Base-by-base conservation (phyloP, 64 coral and sea anemone genomes). In the Montipora capricornis region DNA sequence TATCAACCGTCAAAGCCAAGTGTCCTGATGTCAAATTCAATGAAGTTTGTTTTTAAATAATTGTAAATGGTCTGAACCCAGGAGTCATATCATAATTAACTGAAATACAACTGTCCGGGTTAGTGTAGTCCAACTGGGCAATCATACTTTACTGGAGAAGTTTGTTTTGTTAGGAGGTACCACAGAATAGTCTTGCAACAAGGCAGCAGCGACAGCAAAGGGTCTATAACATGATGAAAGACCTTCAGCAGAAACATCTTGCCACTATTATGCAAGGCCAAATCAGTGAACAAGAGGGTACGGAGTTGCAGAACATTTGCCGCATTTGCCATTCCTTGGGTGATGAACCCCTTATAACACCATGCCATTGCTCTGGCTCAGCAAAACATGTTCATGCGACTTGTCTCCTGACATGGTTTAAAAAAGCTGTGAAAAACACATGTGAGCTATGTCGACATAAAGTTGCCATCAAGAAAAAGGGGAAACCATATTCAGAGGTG, bases 191-290 rank as follows among this genome's bases (percentile, higher is more conserved):
- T 49, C 62, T 70, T 14, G 73, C 67, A 46, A 66, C 57, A 76
- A 91, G 91, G 69, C 96, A 95, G 78, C 90, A 97, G 88, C 75
- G 96, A n/a, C 96, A 97, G 47, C 90, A 91, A 16, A 64, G 96
- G 67, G 96, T 97, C 3, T 97, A 94, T 24, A 92, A 89, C 73
- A 97, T 97, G 96, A 97, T 97, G 96, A 97, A 97, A 89, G 83
- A 94, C 37, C 78, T 97, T 5, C 96, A 97, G 66, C 96, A 95
- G 74, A 94, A 91, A 57, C 96, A 97, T 52, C 66, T 95, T 11
- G 89, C 88, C 22, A 93, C 37, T 67, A 44, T 95, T 6, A 95
- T 97, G 89, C 93, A 98, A 44, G 87, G 93, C 19, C 89, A 98
- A 89, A 98, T 98, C 20, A 93, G 73, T 70, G 90, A 87, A 44